These are phyloP conservation scores for Trichosurus vulpecula DNA, from an alignment of 2,797 vertebrate genomes.

Conservation along the genomic window DNA sequence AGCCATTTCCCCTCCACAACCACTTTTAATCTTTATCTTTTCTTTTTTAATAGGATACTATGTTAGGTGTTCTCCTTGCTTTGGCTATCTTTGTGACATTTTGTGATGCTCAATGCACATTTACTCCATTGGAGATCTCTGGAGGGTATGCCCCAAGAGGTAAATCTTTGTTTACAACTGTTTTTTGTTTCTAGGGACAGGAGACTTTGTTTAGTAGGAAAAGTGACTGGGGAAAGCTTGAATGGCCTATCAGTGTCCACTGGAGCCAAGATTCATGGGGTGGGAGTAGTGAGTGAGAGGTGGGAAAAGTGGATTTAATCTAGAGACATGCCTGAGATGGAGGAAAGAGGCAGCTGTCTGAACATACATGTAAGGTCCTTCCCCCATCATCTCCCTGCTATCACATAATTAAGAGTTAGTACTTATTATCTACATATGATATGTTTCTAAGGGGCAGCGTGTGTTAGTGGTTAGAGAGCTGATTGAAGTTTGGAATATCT, in stretches of 20 bases:
- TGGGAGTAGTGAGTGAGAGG: not conserved
- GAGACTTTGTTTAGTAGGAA: not conserved
- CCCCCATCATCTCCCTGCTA: not conserved
- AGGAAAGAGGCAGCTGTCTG: not conserved
- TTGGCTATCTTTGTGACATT: slow-evolving; percentile 19
- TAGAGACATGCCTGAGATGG: not conserved
- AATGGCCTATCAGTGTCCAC: not conserved
- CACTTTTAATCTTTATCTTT: not conserved
- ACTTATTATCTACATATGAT: not conserved
- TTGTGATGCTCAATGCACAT: not conserved
- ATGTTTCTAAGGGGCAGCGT: not conserved
- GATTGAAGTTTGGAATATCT: not conserved
- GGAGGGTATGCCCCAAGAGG: fast-evolving
- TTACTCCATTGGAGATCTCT: fast-evolving
- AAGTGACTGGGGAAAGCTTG: not conserved
- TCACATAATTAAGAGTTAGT: not conserved
- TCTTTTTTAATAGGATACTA: slow-evolving; percentile 49
- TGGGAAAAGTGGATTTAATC: not conserved
- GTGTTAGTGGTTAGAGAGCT: not conserved
- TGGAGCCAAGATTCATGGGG: not conserved
- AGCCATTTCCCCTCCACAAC: not conserved
- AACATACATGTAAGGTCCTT: not conserved
- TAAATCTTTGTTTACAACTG: slow-evolving; percentile 53
- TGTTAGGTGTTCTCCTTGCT: slow-evolving; percentile 54
- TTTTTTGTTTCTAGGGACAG: not conserved